These are phyloP conservation scores for Parthenolecanium corni DNA, from an alignment of 2,888 invertebrate species.

Conservation along the genomic window DNA sequence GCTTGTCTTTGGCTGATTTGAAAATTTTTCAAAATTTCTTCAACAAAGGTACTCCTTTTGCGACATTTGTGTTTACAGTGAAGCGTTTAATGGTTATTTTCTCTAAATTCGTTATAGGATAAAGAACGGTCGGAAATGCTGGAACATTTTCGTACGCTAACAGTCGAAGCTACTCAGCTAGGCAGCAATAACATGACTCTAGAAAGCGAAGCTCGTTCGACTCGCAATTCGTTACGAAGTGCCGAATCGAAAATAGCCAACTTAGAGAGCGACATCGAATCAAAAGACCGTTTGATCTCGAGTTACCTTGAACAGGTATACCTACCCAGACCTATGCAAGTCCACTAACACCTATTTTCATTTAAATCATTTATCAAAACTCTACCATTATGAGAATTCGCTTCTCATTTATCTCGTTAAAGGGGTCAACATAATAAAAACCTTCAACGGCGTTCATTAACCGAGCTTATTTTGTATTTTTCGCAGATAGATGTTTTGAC, in stretches of 20 bases:
- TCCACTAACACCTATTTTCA: too few species aligned
- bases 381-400: too few species aligned
- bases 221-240: constrained; percentile 47
- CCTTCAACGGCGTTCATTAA: too few species aligned
- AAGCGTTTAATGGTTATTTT: neutral
- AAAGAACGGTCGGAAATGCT: constrained; percentile 66
- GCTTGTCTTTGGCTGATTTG: too few species aligned
- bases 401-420: too few species aligned
- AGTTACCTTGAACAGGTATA: constrained; percentile 49
- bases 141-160: constrained; percentile 64
- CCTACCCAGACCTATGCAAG: too few species aligned
- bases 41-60: too few species aligned
- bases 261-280: constrained; percentile 52
- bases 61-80: too few species aligned
- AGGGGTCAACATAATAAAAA: too few species aligned
- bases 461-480: constrained; percentile 2
- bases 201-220: constrained; percentile 62
- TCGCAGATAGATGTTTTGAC: constrained; percentile 45
- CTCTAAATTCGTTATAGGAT: constrained; percentile 45
- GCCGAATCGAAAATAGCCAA: constrained; percentile 49
- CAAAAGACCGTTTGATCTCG: constrained; percentile 44
- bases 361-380: too few species aligned
- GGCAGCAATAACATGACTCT: constrained; percentile 69
- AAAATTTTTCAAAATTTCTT: too few species aligned
- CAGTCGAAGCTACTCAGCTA: constrained; percentile 61